Percentiles rank a stretch among this genome's conserved stretches.
These are phyloP conservation scores for Drosophila merina DNA, from an alignment of 2,888 invertebrate species.

Conservation along the genomic window DNA sequence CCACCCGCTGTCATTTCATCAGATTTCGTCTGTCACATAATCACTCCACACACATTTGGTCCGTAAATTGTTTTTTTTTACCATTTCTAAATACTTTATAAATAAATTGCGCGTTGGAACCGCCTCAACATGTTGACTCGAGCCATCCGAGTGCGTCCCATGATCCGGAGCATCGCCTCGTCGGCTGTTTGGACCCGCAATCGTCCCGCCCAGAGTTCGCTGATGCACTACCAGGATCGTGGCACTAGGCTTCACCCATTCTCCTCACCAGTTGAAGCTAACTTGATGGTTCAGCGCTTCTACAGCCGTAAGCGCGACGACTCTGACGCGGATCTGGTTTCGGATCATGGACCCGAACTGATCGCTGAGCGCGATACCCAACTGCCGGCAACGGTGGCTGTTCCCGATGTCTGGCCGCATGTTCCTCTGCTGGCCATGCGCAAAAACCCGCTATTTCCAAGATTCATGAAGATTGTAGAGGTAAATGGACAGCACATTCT, in stretches of 20 bases:
- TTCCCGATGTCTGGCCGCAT: slow-evolving; percentile 98
- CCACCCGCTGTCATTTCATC: slow-evolving; percentile 60
- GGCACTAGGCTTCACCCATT: slow-evolving; percentile 33
- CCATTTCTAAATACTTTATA: slow-evolving; percentile 32
- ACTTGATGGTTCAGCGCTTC: slow-evolving; percentile 53
- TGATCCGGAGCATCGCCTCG: slow-evolving; percentile 59
- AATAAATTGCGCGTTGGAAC: slow-evolving; percentile 35
- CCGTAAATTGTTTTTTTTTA: slow-evolving; percentile 40
- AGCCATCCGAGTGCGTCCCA: slow-evolving; percentile 56
- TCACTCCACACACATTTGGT: slow-evolving; percentile 56
- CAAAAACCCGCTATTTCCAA: slow-evolving; percentile 98
- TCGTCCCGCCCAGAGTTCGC: slow-evolving; percentile 42
- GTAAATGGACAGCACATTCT: slow-evolving; percentile 83
- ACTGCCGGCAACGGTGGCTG: slow-evolving; percentile 94
- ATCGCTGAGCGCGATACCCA: slow-evolving; percentile 73
- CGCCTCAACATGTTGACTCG: slow-evolving; percentile 57
- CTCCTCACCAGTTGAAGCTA: slow-evolving; percentile 7
- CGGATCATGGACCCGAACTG: slow-evolving; percentile 54
- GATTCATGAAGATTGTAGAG: slow-evolving; percentile 98
- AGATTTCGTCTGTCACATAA: slow-evolving; percentile 67
- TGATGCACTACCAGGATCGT: slow-evolving; percentile 53
- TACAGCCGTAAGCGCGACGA: slow-evolving; percentile 62
- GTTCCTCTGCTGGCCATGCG: slow-evolving; percentile 97
- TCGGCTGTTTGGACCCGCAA: slow-evolving; percentile 42
- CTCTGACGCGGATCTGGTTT: slow-evolving; percentile 48